Base-by-base conservation (phyloP, 1,140 invertebrate genomes). In the Delia radicum region DNA sequence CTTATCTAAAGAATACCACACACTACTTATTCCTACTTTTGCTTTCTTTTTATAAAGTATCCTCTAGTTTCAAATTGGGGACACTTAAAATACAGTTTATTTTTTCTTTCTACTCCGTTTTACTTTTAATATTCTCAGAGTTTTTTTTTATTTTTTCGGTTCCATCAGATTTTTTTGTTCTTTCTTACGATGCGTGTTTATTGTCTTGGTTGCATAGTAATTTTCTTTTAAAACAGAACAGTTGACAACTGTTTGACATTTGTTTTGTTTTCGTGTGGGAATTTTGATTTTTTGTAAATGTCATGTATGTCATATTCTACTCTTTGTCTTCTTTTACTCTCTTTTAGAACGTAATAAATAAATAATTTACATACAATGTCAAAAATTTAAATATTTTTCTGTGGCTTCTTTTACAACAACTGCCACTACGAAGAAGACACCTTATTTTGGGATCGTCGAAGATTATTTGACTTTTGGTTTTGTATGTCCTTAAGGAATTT, bases 211-310 rank as follows among this genome's bases (percentile, higher is more conserved):
- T 33, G 33, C 33, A 10, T 33, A 33, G 15, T 48, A 6, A 13
- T 48, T 18, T 55, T 55, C n/a, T 55, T 21, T 7, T 18, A 69
- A 69, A 67, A 69, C 65, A 69, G 65, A 29, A 33, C 65, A 69
- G 65, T 33, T 33, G 29, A 69, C 65, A 69, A 69, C 65, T 69
- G 65, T 69, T 69, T 69, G 65, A 69, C 65, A 69, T 69, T 69
- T 69, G 65, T 69, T 69, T 69, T 69, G 65, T 69, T 33, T 69
- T 69, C 65, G 29, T 69, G 65, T 69, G 65, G 65, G 65, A 69
- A 69, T 69, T 33, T 69, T 67, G 29, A 31, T 29, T 29, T 67
- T 67, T 67, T 67, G 63, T 21, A 33, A 29, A 55, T 69, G 29
- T 69, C 65, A 69, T 33, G 21, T 6, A 69, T 33, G 29, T 69